Evolutionary conservation across 1,140 invertebrate genomes (phyloP).

Genomic region (Pogonognathellus flavescens): DNA sequence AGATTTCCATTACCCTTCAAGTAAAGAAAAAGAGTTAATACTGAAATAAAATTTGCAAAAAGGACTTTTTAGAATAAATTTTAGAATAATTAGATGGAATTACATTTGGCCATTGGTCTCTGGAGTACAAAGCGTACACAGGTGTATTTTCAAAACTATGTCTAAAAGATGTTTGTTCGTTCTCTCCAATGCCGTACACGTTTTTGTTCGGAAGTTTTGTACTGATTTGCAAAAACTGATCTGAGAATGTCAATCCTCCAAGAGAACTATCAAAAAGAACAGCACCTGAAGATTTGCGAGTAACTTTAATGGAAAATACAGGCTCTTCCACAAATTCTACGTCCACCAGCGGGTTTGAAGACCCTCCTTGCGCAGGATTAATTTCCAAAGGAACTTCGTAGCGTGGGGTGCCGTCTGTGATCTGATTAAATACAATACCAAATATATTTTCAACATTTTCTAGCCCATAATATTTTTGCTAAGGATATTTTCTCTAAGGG

Average conservation of each 20-base stretch:
- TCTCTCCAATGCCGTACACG: constrained; percentile 74
- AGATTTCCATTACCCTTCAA: constrained; percentile 24
- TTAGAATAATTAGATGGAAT: neutral
- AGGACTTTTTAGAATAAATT: constrained; percentile 1
- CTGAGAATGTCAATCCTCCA: constrained; percentile 72
- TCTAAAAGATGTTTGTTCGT: constrained; percentile 66
- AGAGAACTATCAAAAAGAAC: constrained; percentile 68
- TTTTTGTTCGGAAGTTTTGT: constrained; percentile 70
- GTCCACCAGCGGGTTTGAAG: constrained; percentile 42
- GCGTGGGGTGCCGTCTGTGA: neutral
- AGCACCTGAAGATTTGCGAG: constrained; percentile 6
- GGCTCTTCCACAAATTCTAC: constrained; percentile 54
- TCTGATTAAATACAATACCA: too few species aligned
- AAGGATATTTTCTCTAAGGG: too few species aligned
- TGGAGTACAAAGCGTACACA: constrained; percentile 52
- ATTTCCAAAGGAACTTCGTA: constrained; percentile 62
- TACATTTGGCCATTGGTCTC: constrained; percentile 58
- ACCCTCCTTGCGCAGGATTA: neutral
- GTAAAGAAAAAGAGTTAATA: neutral
- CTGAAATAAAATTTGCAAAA: neutral
- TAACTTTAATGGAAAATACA: constrained; percentile 59
- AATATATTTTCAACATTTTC: too few species aligned
- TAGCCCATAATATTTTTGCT: too few species aligned
- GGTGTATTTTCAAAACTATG: constrained; percentile 67
- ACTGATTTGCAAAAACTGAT: constrained; percentile 73